phyloP scores from a whole-genome alignment of 1,140 invertebrate genomes.

The Nasonia vitripennis region DNA sequence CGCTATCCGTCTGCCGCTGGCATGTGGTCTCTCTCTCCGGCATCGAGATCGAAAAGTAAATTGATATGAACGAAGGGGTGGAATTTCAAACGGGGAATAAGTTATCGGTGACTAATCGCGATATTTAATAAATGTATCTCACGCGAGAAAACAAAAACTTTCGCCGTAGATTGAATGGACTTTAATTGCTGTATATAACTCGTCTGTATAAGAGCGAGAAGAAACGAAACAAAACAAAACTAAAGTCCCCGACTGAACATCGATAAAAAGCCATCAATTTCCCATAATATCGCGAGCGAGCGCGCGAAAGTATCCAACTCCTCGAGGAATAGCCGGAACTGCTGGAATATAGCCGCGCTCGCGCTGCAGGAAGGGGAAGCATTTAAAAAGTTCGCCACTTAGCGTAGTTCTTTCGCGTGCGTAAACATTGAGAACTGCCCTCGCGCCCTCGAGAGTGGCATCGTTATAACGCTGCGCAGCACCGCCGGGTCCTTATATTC shows the following conservation, averaged over 20 bases:
- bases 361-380: background rate
- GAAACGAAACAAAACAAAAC: background rate
- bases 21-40: constrained; percentile 28
- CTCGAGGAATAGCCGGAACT: background rate
- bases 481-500: background rate
- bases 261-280: background rate
- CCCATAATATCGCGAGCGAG: background rate
- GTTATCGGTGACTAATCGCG: background rate
- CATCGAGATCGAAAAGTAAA: background rate
- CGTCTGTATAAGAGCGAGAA: background rate
- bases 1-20: constrained; percentile 52
- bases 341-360: background rate
- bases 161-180: no score
- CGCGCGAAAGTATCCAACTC: background rate
- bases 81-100: background rate
- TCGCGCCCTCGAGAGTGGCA: background rate
- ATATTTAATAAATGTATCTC: no score
- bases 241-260: background rate
- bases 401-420: constrained; percentile 31
- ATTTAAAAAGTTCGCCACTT: constrained; percentile 42
- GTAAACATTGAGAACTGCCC: constrained; percentile 27
- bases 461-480: background rate
- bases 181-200: background rate
- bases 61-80: background rate
- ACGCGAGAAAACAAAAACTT: no score